Percentiles rank a stretch among this genome's conserved stretches.
Conservation (phyloP, 2,888 invertebrate species). For the Pteria penguin region DNA sequence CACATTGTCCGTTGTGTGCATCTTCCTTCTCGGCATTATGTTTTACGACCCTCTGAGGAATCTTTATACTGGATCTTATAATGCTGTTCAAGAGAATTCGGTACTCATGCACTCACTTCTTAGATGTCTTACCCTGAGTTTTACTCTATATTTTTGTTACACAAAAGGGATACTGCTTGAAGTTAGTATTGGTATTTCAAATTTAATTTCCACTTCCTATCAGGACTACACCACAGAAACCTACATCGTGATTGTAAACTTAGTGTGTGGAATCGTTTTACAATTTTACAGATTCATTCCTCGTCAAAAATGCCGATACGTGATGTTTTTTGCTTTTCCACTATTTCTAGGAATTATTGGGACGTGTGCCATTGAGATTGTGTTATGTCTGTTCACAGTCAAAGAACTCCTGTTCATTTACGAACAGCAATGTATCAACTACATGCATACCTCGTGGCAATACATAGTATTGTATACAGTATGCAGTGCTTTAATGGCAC, state of each 20-base stretch:
- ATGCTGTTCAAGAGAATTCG: too few species aligned
- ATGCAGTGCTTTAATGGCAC: too few species aligned
- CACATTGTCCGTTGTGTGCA: neutral
- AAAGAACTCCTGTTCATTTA: neutral
- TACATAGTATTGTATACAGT: neutral
- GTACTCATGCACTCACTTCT: too few species aligned
- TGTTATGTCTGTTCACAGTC: neutral
- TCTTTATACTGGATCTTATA: too few species aligned
- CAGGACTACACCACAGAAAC: neutral
- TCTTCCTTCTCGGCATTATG: neutral
- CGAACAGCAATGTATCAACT: neutral
- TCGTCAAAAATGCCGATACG: neutral
- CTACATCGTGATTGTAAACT: neutral
- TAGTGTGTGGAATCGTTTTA: neutral
- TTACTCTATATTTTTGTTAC: too few species aligned
- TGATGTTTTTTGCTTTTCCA: neutral
- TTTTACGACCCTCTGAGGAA: neutral
- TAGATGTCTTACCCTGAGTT: too few species aligned
- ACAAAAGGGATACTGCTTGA: too few species aligned
- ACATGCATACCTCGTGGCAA: neutral
- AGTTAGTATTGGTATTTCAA: too few species aligned
- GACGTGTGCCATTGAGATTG: neutral
- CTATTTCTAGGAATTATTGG: neutral
- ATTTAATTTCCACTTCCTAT: too few species aligned
- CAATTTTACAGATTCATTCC: neutral